A percentile compares a stretch with the other conserved stretches of the same genome.
Conservation (phyloP, 1,140 invertebrate genomes). For the Mycetomoellerius zeteki region DNA sequence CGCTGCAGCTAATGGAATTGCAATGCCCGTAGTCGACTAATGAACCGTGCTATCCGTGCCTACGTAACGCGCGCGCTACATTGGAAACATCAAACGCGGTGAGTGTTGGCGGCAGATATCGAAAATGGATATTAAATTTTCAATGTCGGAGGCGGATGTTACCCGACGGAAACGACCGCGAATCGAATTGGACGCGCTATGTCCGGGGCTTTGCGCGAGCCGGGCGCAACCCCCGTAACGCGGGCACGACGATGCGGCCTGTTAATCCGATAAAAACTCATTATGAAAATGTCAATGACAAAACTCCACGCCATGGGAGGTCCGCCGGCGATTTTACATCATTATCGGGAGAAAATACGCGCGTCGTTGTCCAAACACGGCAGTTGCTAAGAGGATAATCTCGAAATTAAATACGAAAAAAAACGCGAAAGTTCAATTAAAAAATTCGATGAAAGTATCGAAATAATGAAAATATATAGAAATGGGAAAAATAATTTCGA, state of each 20-base stretch:
- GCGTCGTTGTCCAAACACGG: neutral
- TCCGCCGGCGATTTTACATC: conserved; percentile 17
- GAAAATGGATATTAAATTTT: conserved; percentile 64
- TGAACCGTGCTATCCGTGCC: conserved; percentile 26
- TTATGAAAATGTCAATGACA: conserved; percentile 58
- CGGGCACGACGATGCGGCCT: neutral
- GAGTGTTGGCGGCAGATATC: conserved; percentile 48
- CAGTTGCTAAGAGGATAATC: neutral
- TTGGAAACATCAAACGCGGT: conserved; percentile 56
- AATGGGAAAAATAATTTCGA: neutral
- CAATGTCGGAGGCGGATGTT: conserved; percentile 53
- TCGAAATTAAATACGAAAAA: conserved; percentile 1
- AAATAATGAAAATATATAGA: neutral
- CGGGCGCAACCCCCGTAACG: neutral
- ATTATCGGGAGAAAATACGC: conserved; percentile 9
- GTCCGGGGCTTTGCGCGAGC: conserved; percentile 27
- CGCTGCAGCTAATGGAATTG: conserved; percentile 44
- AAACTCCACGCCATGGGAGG: conserved; percentile 14
- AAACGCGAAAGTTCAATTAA: neutral
- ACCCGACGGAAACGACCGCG: conserved; percentile 50
- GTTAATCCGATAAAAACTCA: conserved; percentile 58
- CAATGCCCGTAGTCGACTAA: conserved; percentile 29
- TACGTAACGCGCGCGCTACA: conserved; percentile 48
- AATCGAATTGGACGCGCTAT: conserved; percentile 56
- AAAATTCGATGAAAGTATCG: neutral